A percentile compares a stretch with the other conserved stretches of the same genome.
phyloP scores from a whole-genome alignment of 2,888 invertebrate genomes.

The Bellardia pandia region DNA sequence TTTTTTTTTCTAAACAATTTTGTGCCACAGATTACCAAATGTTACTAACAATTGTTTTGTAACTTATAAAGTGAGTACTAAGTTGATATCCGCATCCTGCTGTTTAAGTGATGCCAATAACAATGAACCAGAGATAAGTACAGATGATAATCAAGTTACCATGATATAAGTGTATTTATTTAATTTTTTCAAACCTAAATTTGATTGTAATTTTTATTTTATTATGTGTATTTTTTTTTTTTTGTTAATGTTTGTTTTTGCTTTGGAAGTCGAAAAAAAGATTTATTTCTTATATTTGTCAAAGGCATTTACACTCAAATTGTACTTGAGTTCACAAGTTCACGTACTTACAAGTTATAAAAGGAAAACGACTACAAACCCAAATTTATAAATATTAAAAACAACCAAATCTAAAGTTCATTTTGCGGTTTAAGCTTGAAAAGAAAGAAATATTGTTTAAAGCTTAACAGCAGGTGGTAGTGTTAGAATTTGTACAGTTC shows the following conservation, averaged over 20 bases:
- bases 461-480: conserved; percentile 1
- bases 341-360: neutral
- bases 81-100: neutral
- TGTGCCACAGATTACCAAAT: neutral
- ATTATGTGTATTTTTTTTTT: neutral
- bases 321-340: neutral
- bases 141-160: neutral
- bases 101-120: neutral
- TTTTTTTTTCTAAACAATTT: no score
- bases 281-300: neutral
- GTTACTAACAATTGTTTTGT: no score
- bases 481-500: neutral
- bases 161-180: neutral
- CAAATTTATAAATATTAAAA: neutral
- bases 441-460: neutral
- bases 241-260: neutral
- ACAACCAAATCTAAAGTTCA: conserved; percentile 25
- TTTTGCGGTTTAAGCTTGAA: conserved; percentile 1
- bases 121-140: neutral
- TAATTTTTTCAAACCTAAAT: conserved; percentile 7
- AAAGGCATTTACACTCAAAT: conserved; percentile 3
- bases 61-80: neutral
- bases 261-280: neutral
- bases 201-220: conserved; percentile 12
- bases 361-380: neutral